These are phyloP conservation scores for Phortica magna DNA, from an alignment of 2,888 invertebrate species.

Conservation along the genomic window DNA sequence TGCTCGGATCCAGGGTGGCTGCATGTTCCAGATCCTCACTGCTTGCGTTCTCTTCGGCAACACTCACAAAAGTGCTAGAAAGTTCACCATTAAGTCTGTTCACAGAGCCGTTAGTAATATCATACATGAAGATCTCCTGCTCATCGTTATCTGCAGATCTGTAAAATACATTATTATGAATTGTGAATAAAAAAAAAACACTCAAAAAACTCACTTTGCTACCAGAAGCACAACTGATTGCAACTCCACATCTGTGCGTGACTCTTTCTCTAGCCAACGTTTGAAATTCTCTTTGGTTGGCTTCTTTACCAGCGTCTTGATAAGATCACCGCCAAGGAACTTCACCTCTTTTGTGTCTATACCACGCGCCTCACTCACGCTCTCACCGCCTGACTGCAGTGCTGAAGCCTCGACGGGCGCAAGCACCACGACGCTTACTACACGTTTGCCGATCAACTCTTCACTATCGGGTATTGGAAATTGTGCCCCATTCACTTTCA, in stretches of 20 bases:
- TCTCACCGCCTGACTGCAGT: constrained; percentile 47
- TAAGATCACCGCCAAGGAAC: constrained; percentile 86
- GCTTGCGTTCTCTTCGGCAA: constrained; percentile 90
- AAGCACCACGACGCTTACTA: constrained; percentile 91
- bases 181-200: constrained; percentile 7
- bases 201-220: constrained; percentile 83
- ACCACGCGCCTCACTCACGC: constrained; percentile 78
- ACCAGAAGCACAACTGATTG: constrained; percentile 91
- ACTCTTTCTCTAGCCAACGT: constrained; percentile 88
- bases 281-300: constrained; percentile 88
- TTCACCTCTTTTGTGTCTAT: constrained; percentile 84
- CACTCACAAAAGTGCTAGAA: constrained; percentile 90
- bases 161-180: constrained; percentile 11
- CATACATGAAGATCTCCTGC: constrained; percentile 93
- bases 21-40: constrained; percentile 83
- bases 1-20: constrained; percentile 75
- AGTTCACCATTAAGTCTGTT: constrained; percentile 89
- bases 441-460: constrained; percentile 85
- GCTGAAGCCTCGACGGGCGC: constrained; percentile 87
- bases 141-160: constrained; percentile 78
- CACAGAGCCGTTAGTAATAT: constrained; percentile 85
- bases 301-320: constrained; percentile 86
- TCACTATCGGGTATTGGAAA: constrained; percentile 90
- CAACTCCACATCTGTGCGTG: constrained; percentile 85
- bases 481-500: constrained; percentile 90